Evolutionary conservation across 2,888 invertebrate species (phyloP), one percentile per base, ranked within the genome.

Genomic region (Thyatira batis): DNA sequence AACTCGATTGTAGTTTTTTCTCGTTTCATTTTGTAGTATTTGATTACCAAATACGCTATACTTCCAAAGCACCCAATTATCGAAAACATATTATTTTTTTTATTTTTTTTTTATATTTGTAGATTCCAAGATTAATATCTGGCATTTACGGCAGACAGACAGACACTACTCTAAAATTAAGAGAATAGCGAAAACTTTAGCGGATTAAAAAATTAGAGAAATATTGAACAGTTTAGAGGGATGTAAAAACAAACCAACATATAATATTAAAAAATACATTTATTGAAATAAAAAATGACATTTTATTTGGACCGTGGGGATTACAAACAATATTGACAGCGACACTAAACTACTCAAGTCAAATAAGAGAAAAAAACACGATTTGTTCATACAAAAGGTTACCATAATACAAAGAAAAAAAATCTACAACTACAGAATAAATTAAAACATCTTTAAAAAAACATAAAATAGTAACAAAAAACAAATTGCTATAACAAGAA

Each of bases 261-360:
- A 73, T 67, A 71, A 68, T 79, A 73, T 77, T 76, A 76, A 64
- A 78, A 80, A 85, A 89, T 88, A 90, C 87, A 85, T 91, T 92
- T 92, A 92, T 91, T 92, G 91, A 91, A 92, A 92, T 89, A 89
- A 89, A 85, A 86, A 91, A 91, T 91, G 92, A 92, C 92, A 90
- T 88, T 54, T 75, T 67, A 70, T 78, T 84, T 80, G 89, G 89
- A 84, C 74, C 71, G 69, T 84, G 85, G 88, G 87, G 88, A 84
- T 72, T 73, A 89, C 85, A 87, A 84, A 85, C 89, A 92, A 92
- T 91, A 91, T 92, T 90, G 90, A 92, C 89, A 91, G 92, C 78
- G 61, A 82, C 77, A 82, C 83, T 85, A 86, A 84, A 88, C 82
- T 87, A 86, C 79, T 77, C 74, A 81, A 82, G 81, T 80, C n/a